Evolutionary conservation across 2,888 invertebrate genomes (phyloP).

Genomic region (Sesamia inferens): DNA sequence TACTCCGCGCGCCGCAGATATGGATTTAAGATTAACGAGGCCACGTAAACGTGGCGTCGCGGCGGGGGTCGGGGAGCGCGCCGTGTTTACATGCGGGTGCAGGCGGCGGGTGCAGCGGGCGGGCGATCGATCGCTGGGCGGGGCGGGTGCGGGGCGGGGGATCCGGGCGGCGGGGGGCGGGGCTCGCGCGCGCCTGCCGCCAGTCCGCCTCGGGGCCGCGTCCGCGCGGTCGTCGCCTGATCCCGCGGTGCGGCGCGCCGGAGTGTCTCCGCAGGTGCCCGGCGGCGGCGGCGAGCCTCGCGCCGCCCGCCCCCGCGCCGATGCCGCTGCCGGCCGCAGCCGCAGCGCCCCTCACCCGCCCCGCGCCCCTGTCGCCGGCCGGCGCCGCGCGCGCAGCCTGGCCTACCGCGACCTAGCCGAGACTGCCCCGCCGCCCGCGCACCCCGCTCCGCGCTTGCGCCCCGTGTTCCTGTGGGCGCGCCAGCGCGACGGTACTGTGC

Average conservation of each 20-base stretch:
- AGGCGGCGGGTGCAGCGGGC: constrained; percentile 91
- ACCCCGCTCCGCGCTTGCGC: constrained; percentile 91
- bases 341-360: constrained; percentile 76
- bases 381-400: constrained; percentile 85
- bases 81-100: constrained; percentile 85
- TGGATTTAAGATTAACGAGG: constrained; percentile 87
- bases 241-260: constrained; percentile 85
- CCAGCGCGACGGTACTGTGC: constrained; percentile 94
- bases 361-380: constrained; percentile 79
- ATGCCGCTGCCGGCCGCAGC: constrained; percentile 79
- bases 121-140: constrained; percentile 83
- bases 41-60: constrained; percentile 76
- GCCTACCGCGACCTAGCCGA: constrained; percentile 72
- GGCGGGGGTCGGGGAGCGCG: constrained; percentile 91
- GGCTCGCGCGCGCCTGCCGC: constrained; percentile 77
- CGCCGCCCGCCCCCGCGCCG: constrained; percentile 90
- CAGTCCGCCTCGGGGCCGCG: constrained; percentile 88
- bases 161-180: constrained; percentile 73
- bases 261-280: constrained; percentile 86
- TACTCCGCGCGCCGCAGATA: constrained; percentile 79
- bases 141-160: constrained; percentile 72
- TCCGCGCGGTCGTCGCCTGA: constrained; percentile 87
- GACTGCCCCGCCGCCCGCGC: constrained; percentile 88
- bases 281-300: constrained; percentile 89
- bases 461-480: constrained; percentile 96